Evolutionary conservation across 2,797 vertebrate genomes (phyloP).

Genomic region (Distichodus sexfasciatus): DNA sequence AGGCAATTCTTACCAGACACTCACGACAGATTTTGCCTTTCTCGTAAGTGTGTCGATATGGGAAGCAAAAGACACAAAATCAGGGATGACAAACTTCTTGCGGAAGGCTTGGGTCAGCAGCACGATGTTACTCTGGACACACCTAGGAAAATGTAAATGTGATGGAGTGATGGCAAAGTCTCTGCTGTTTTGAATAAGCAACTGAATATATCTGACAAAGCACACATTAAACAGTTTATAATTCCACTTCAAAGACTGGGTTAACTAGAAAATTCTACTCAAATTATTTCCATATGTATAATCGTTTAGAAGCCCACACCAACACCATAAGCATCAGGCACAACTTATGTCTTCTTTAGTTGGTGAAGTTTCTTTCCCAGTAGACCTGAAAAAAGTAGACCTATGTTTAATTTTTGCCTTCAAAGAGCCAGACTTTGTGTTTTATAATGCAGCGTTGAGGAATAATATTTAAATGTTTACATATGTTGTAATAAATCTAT

Average conservation of each 20-base stretch:
- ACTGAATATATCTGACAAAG: no score
- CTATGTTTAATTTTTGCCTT: no score
- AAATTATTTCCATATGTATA: background rate
- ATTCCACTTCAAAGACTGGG: background rate
- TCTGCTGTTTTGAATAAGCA: no score
- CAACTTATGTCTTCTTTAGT: background rate
- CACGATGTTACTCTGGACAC: constrained; percentile 88
- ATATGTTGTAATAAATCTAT: no score
- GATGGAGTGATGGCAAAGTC: background rate
- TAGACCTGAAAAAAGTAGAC: no score
- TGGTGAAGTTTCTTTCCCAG: background rate
- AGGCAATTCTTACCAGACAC: constrained; percentile 74
- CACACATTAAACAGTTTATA: background rate
- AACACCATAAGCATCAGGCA: background rate
- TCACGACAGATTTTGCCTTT: no score
- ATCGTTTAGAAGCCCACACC: background rate
- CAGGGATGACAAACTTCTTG: constrained; percentile 88
- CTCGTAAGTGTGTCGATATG: constrained; percentile 83
- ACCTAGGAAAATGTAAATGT: constrained; percentile 61
- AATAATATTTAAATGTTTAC: no score
- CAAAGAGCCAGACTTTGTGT: no score
- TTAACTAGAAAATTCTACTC: background rate
- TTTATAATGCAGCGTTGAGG: no score
- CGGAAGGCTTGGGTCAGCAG: constrained; percentile 87
- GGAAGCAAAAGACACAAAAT: constrained; percentile 82